Conservation (phyloP, 2,113 vertebrate species). For the Myanophis thanlyinensis region DNA sequence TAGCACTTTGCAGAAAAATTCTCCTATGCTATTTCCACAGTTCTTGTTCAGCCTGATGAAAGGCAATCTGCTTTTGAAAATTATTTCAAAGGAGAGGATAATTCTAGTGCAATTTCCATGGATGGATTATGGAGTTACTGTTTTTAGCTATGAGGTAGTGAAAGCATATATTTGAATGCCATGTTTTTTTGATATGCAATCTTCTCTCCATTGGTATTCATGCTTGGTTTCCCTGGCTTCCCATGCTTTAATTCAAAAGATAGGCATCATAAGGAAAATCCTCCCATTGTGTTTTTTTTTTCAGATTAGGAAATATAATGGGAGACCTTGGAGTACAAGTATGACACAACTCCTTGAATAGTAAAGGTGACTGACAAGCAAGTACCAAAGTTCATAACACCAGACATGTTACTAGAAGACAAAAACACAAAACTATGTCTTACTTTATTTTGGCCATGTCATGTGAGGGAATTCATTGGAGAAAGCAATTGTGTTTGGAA, state of each 20-base stretch:
- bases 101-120: not conserved
- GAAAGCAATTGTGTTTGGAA: not conserved
- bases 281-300: not conserved
- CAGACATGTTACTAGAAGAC: not conserved
- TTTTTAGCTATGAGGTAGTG: not conserved
- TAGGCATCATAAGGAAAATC: not conserved
- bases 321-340: not conserved
- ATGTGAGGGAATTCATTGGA: not conserved
- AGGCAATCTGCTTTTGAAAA: not conserved
- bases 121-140: not conserved
- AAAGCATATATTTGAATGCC: not conserved
- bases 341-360: not conserved
- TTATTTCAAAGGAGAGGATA: not conserved
- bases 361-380: not conserved
- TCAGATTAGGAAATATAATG: not conserved
- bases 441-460: not conserved
- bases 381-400: not conserved
- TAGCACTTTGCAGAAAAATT: not conserved
- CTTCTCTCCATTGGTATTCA: not conserved
- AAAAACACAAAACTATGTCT: not conserved
- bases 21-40: not conserved
- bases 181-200: not conserved
- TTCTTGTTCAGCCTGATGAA: not conserved
- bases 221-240: not conserved
- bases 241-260: not conserved